Evolutionary conservation across 2,797 vertebrate genomes (phyloP).

Genomic region (Microctenopoma steveboyesi): DNA sequence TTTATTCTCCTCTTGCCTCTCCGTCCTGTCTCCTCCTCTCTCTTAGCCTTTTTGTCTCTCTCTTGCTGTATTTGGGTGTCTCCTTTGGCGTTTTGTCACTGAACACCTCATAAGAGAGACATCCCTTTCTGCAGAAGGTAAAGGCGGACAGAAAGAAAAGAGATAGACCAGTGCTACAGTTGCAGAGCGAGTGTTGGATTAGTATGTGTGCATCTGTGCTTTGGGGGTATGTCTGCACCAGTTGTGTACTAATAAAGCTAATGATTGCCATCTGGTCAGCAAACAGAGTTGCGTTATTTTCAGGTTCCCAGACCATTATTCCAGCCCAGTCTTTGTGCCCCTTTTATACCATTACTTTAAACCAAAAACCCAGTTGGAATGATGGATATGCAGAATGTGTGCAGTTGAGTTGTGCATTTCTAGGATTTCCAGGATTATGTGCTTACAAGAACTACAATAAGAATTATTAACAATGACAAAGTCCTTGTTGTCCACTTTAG

Average conservation of each 20-base stretch:
- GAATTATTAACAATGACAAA: constrained; percentile 7
- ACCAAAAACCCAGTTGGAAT: constrained; percentile 52
- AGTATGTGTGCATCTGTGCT: constrained; percentile 12
- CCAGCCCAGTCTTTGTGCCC: constrained; percentile 8
- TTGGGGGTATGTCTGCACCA: constrained; percentile 54
- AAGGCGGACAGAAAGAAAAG: constrained; percentile 37
- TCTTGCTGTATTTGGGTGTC: constrained; percentile 51
- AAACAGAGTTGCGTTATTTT: constrained; percentile 61
- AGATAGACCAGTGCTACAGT: constrained; percentile 28
- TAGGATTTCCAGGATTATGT: not conserved
- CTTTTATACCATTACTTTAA: constrained; percentile 38
- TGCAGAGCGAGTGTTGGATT: constrained; percentile 9
- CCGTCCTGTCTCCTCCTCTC: constrained; percentile 24
- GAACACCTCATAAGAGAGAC: constrained; percentile 69
- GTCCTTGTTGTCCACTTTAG: not conserved
- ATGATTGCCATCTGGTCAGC: constrained; percentile 72
- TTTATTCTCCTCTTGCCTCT: constrained; percentile 32
- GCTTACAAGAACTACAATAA: not conserved
- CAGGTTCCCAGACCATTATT: constrained; percentile 59
- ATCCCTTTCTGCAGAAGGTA: constrained; percentile 51
- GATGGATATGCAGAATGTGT: constrained; percentile 59
- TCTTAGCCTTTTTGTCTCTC: constrained; percentile 47
- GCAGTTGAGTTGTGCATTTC: constrained; percentile 24
- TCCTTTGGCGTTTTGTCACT: constrained; percentile 67
- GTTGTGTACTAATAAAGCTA: constrained; percentile 78